A percentile compares a stretch with the other conserved stretches of the same genome.
These are phyloP conservation scores for Lepidochrysops patricia DNA, from an alignment of 2,888 invertebrate genomes.

Conservation along the genomic window DNA sequence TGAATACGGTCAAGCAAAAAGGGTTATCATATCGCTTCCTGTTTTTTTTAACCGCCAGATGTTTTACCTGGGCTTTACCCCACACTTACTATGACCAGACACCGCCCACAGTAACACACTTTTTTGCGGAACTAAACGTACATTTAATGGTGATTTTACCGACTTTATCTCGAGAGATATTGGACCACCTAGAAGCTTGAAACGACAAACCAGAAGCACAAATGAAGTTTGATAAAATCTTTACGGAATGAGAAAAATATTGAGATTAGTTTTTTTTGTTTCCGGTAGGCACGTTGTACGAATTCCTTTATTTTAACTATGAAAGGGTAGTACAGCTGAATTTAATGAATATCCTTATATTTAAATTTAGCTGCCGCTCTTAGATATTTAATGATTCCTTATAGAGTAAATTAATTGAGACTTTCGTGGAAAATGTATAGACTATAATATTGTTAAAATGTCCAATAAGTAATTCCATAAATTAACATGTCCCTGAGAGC, in stretches of 20 bases:
- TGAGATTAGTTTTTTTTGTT: neutral
- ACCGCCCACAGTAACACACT: neutral
- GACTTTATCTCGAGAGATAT: neutral
- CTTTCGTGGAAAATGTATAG: too few species aligned
- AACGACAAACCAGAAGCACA: neutral
- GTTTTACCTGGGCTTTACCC: neutral
- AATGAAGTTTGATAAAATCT: neutral
- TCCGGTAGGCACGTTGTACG: too few species aligned
- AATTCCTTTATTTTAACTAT: too few species aligned
- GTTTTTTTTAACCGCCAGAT: slow-evolving; percentile 3
- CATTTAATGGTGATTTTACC: neutral
- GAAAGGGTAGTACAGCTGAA: too few species aligned
- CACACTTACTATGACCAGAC: neutral
- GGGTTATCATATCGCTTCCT: neutral
- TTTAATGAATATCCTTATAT: too few species aligned
- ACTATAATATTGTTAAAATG: too few species aligned
- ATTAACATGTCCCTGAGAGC: too few species aligned
- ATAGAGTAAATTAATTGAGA: too few species aligned
- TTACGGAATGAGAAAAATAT: neutral
- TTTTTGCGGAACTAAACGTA: neutral
- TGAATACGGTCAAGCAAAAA: slow-evolving; percentile 1
- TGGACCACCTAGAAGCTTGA: neutral
- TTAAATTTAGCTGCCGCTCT: too few species aligned
- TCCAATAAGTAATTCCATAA: too few species aligned
- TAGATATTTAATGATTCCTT: too few species aligned